These are phyloP conservation scores for Albula glossodonta DNA, from an alignment of 2,113 vertebrate genomes.

Conservation along the genomic window DNA sequence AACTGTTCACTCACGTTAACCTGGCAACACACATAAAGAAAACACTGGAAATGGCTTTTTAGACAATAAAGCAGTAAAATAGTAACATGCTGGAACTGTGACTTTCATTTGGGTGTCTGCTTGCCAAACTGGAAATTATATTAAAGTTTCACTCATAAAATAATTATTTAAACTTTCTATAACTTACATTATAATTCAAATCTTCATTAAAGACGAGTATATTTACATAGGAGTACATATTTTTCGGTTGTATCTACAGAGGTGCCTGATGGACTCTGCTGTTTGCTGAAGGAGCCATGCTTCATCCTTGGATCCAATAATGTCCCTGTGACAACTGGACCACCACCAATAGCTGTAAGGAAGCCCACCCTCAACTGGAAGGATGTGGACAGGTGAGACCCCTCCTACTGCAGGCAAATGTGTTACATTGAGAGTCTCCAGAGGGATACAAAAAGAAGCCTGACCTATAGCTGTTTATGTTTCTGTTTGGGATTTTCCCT, in stretches of 20 bases:
- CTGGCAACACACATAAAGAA: no score
- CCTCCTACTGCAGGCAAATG: background rate
- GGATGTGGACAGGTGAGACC: slow-evolving; percentile 67
- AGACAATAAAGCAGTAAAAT: no score
- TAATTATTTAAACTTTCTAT: no score
- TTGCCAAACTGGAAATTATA: no score
- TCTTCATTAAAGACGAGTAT: no score
- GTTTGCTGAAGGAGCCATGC: slow-evolving; percentile 68
- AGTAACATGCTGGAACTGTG: no score
- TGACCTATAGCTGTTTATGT: background rate
- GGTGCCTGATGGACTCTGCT: slow-evolving; percentile 70
- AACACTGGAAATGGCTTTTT: no score
- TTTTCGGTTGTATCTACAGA: slow-evolving; percentile 50
- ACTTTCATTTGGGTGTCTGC: no score
- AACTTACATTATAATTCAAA: no score
- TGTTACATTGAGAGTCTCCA: background rate
- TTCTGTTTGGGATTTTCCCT: background rate
- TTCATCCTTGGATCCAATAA: slow-evolving; percentile 26
- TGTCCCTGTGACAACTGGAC: slow-evolving; percentile 21
- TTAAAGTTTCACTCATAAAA: no score
- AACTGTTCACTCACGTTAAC: no score
- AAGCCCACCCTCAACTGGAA: slow-evolving; percentile 68
- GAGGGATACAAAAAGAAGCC: background rate
- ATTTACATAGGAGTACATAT: background rate
- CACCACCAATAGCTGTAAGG: slow-evolving; percentile 48